These are phyloP conservation scores for Sesia bembeciformis DNA, from an alignment of 2,888 invertebrate species.

Conservation along the genomic window DNA sequence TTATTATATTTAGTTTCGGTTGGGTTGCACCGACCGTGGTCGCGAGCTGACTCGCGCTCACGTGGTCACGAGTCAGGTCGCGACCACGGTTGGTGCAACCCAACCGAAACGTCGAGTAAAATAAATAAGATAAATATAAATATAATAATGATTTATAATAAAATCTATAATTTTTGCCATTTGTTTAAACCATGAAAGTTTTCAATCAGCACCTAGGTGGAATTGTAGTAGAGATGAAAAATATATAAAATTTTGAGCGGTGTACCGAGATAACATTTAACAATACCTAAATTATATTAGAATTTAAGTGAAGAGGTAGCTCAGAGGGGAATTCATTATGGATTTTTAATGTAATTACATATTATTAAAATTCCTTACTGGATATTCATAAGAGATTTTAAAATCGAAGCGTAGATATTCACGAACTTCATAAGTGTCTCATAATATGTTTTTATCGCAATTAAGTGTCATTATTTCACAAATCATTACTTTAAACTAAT, in stretches of 20 bases:
- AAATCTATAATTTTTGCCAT: too few relatives aligned
- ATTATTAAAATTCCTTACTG: conserved; percentile 33
- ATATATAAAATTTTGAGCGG: conserved; percentile 16
- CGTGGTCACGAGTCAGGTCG: too few relatives aligned
- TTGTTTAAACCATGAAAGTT: too few relatives aligned
- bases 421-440: conserved; percentile 26
- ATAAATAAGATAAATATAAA: too few relatives aligned
- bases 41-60: too few relatives aligned
- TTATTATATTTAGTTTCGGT: too few relatives aligned
- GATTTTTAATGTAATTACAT: conserved; percentile 28
- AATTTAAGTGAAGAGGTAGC: conserved; percentile 47
- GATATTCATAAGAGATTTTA: conserved; percentile 58
- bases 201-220: too few relatives aligned
- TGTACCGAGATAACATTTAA: conserved; percentile 1
- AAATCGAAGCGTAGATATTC: conserved; percentile 44
- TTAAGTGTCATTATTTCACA: conserved; percentile 5
- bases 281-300: conserved; percentile 1
- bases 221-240: conserved; percentile 12
- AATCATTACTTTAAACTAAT: neutral
- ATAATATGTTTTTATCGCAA: neutral
- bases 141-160: too few relatives aligned
- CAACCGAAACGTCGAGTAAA: too few relatives aligned
- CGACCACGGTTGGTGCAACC: too few relatives aligned
- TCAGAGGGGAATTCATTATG: conserved; percentile 17
- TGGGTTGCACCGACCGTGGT: too few relatives aligned